These are phyloP conservation scores for Blastobasis lacticolella DNA, from an alignment of 2,888 invertebrate species.

Conservation along the genomic window DNA sequence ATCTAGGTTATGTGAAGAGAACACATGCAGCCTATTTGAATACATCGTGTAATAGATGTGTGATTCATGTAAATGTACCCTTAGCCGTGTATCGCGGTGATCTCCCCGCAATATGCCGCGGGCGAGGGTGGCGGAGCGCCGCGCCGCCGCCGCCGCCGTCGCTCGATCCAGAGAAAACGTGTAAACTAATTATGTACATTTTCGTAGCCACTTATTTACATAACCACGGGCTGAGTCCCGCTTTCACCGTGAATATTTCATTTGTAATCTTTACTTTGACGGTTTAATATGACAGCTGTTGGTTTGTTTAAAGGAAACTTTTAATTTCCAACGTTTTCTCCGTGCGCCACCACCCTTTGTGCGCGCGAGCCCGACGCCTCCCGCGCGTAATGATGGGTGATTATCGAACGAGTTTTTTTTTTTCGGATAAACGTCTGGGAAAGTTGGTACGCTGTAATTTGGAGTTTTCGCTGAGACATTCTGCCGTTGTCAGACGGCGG, in stretches of 20 bases:
- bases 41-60: slow-evolving; percentile 58
- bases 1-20: slow-evolving; percentile 59
- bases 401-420: slow-evolving; percentile 49
- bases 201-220: slow-evolving; percentile 74
- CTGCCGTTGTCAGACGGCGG: slow-evolving; percentile 39
- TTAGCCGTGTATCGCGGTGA: slow-evolving; percentile 64
- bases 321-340: slow-evolving; percentile 68
- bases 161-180: slow-evolving; percentile 52
- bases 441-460: slow-evolving; percentile 57
- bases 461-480: slow-evolving; percentile 46
- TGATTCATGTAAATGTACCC: slow-evolving; percentile 71
- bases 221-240: slow-evolving; percentile 67
- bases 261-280: slow-evolving; percentile 72
- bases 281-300: slow-evolving; percentile 73
- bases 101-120: slow-evolving; percentile 30
- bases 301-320: slow-evolving; percentile 70
- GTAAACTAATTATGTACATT: slow-evolving; percentile 75
- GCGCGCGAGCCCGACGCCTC: slow-evolving; percentile 53
- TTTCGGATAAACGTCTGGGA: slow-evolving; percentile 56
- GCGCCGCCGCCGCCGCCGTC: background rate
- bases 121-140: slow-evolving; percentile 40
- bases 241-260: slow-evolving; percentile 75
- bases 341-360: slow-evolving; percentile 54
- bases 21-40: slow-evolving; percentile 59
- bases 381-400: slow-evolving; percentile 62